These are phyloP conservation scores for Lagria hirta DNA, from an alignment of 2,888 invertebrate genomes.

Conservation along the genomic window DNA sequence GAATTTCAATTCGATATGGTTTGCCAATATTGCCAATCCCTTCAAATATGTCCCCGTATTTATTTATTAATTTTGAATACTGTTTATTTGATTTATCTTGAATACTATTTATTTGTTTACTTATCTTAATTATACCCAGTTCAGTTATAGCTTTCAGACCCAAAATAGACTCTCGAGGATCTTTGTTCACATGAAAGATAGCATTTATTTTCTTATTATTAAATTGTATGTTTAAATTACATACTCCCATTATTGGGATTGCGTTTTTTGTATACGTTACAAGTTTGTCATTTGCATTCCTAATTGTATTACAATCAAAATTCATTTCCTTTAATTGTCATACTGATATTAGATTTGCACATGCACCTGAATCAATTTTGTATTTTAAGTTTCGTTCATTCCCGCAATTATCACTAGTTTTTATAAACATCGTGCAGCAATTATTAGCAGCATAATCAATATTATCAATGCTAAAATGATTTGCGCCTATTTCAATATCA, in stretches of 20 bases:
- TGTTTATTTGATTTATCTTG: neutral
- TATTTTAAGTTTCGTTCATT: slow-evolving; percentile 9
- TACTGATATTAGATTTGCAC: slow-evolving; percentile 25
- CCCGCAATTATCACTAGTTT: too few relatives aligned
- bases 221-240: slow-evolving; percentile 19
- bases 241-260: slow-evolving; percentile 24
- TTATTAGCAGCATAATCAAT: too few relatives aligned
- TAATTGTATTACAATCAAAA: slow-evolving; percentile 15
- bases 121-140: neutral
- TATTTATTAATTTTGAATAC: neutral
- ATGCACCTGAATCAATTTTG: slow-evolving; percentile 24
- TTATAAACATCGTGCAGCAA: too few relatives aligned
- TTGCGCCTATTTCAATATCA: too few relatives aligned
- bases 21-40: slow-evolving; percentile 22
- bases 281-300: slow-evolving; percentile 19
- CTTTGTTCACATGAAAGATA: neutral
- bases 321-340: slow-evolving; percentile 4
- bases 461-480: too few relatives aligned
- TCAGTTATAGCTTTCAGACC: too few relatives aligned
- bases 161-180: too few relatives aligned
- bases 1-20: slow-evolving; percentile 27
- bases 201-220: slow-evolving; percentile 2
- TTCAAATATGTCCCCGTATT: slow-evolving; percentile 18
- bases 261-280: slow-evolving; percentile 22
- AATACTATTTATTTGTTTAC: neutral